Percentiles rank a stretch among this genome's conserved stretches.
phyloP scores from a whole-genome alignment of 35 echinoderm and acorn worm species.

The Apostichopus californicus region DNA sequence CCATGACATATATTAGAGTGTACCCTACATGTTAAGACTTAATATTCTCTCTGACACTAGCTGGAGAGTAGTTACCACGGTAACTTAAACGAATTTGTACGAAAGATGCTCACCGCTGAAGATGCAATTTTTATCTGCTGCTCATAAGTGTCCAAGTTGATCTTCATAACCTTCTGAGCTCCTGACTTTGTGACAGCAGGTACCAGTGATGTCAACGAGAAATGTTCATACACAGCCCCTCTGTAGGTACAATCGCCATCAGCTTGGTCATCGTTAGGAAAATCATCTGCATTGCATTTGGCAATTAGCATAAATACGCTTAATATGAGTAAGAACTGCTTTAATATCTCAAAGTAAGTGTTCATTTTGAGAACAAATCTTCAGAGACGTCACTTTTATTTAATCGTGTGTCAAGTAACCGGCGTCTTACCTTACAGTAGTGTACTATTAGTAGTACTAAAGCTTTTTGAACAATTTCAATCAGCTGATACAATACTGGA shows the following conservation, averaged over 20 bases:
- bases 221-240: constrained; percentile 43
- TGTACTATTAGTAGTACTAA: no score
- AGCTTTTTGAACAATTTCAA: no score
- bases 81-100: no score
- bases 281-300: not conserved
- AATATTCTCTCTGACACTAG: no score
- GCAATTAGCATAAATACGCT: not conserved
- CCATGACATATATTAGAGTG: no score
- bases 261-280: not conserved
- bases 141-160: constrained; percentile 39
- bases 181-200: constrained; percentile 3
- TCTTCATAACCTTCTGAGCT: constrained; percentile 20
- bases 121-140: constrained; percentile 22
- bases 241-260: constrained; percentile 1
- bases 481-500: no score
- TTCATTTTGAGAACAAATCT: not conserved
- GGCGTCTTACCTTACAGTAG: no score
- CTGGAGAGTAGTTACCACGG: no score
- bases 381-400: no score
- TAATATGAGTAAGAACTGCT: not conserved
- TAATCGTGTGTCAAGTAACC: no score
- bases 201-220: not conserved
- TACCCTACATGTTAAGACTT: no score
- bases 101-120: not conserved
- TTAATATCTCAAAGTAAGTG: not conserved